A percentile compares a stretch with the other conserved stretches of the same genome.
phyloP scores from a whole-genome alignment of 2,113 vertebrate species.

The Mirounga angustirostris region DNA sequence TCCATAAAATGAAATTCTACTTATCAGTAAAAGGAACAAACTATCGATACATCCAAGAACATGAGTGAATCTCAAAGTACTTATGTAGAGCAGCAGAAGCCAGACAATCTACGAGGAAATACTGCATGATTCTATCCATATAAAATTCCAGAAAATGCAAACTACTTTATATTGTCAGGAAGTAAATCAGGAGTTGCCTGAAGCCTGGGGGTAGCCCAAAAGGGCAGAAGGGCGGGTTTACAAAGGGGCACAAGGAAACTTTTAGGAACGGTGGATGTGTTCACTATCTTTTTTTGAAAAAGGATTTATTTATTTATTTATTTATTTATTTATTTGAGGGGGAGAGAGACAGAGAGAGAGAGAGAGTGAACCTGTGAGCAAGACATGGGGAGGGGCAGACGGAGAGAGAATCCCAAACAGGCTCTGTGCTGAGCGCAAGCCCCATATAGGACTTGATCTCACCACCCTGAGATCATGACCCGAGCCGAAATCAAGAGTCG shows the following conservation, averaged over 20 bases:
- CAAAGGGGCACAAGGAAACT: too few relatives aligned
- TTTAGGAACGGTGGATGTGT: neutral
- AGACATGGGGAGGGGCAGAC: neutral
- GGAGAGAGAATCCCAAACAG: neutral
- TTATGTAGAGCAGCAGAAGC: neutral
- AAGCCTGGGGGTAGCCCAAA: neutral
- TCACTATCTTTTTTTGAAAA: neutral
- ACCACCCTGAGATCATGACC: neutral
- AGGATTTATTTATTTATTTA: neutral
- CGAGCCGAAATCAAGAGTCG: neutral
- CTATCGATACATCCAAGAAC: neutral
- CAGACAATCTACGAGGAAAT: neutral
- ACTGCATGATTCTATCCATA: neutral
- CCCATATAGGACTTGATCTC: neutral
- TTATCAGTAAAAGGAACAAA: neutral
- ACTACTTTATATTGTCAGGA: neutral
- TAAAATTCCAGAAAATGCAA: neutral
- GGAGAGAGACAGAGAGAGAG: neutral
- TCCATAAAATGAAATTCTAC: neutral
- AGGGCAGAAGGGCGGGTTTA: too few relatives aligned
- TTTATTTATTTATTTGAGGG: neutral
- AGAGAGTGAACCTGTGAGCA: neutral
- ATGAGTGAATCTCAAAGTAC: neutral
- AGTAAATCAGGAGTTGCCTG: neutral
- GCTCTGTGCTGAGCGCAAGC: neutral